These are phyloP conservation scores for Apotomis betuletana DNA, from an alignment of 2,888 invertebrate species.

Conservation along the genomic window DNA sequence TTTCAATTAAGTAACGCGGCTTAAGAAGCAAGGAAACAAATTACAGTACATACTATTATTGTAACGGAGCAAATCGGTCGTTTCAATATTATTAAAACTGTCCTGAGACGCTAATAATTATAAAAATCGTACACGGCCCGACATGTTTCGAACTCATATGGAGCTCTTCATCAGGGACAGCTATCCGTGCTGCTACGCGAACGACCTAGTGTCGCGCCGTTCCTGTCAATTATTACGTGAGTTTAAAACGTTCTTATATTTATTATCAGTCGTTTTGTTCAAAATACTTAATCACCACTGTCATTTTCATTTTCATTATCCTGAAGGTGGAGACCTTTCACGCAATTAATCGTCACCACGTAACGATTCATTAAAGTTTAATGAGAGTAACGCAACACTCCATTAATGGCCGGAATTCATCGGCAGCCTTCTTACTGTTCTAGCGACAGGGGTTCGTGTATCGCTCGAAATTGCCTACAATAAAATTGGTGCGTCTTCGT, in stretches of 20 bases:
- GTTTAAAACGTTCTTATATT: too few relatives aligned
- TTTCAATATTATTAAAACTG: too few relatives aligned
- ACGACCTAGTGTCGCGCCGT: too few relatives aligned
- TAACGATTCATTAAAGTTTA: conserved; percentile 38
- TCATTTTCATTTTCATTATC: not conserved
- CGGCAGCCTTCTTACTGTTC: conserved; percentile 71
- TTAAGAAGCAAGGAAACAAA: too few relatives aligned
- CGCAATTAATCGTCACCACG: conserved; percentile 28
- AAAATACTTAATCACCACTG: not conserved
- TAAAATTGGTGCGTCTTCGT: conserved; percentile 70
- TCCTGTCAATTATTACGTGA: too few relatives aligned
- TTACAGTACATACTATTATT: not conserved
- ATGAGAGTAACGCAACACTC: conserved; percentile 39
- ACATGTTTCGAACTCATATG: too few relatives aligned
- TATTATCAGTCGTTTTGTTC: too few relatives aligned
- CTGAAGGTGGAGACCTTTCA: conserved; percentile 3
- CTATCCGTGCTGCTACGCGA: too few relatives aligned
- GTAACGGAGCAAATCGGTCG: not conserved
- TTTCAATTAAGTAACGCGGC: too few relatives aligned
- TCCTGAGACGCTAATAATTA: too few relatives aligned
- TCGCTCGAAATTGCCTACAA: conserved; percentile 77
- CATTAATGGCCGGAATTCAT: conserved; percentile 61
- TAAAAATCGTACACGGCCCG: too few relatives aligned
- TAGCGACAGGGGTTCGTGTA: conserved; percentile 74
- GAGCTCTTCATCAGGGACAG: too few relatives aligned